Conservation (phyloP, 2,888 invertebrate genomes). For the Agrypnus murinus region DNA sequence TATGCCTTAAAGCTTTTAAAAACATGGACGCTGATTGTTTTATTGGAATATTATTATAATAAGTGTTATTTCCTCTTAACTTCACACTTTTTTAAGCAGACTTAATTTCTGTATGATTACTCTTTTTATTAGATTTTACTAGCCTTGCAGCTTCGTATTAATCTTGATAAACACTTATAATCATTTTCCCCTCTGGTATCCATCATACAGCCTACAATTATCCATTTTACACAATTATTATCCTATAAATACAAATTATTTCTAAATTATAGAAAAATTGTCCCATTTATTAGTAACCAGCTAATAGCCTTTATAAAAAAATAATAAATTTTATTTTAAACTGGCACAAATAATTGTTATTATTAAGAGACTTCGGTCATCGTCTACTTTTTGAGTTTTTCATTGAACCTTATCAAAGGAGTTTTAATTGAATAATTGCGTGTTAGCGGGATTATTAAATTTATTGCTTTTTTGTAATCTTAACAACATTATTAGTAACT, state of each 20-base stretch:
- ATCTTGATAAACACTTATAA: constrained; percentile 12
- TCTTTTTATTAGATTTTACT: too few relatives aligned
- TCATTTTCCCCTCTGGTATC: too few relatives aligned
- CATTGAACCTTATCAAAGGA: constrained; percentile 32
- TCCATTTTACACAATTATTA: too few relatives aligned
- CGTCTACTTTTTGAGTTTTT: constrained; percentile 33
- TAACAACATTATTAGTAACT: constrained; percentile 4
- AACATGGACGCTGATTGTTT: too few relatives aligned
- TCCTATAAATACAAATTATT: too few relatives aligned
- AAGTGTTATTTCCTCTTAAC: too few relatives aligned
- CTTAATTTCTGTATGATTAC: too few relatives aligned
- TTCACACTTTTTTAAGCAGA: too few relatives aligned
- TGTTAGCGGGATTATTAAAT: constrained; percentile 37
- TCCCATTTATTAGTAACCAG: neutral
- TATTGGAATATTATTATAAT: too few relatives aligned
- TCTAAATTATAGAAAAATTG: constrained; percentile 13
- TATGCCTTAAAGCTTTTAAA: too few relatives aligned
- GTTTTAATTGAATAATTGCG: constrained; percentile 44
- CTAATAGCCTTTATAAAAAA: constrained; percentile 6
- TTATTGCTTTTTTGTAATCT: constrained; percentile 40
- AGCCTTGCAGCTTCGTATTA: constrained; percentile 18
- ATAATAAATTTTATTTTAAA: constrained; percentile 46
- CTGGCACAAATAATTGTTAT: constrained; percentile 39
- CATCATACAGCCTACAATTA: too few relatives aligned
- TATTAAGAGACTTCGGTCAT: neutral